Percentiles rank a stretch among this genome's conserved stretches.
These are phyloP conservation scores for Anarsia innoxiella DNA, from an alignment of 2,888 invertebrate genomes.

Conservation along the genomic window DNA sequence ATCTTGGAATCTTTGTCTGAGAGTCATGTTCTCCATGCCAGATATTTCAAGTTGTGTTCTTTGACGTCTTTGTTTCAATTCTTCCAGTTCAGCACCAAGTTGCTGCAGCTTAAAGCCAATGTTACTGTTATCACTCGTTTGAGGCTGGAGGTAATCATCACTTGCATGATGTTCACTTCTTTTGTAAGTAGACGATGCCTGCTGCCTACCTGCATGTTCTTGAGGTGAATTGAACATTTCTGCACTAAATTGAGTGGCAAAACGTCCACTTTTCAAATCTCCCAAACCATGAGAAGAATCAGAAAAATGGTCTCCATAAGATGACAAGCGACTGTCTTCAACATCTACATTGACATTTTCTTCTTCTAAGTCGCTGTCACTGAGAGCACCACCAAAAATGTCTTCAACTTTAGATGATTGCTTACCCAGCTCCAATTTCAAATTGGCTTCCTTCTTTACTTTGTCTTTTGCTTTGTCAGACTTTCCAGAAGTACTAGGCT, in stretches of 20 bases:
- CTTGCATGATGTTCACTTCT: constrained; percentile 13
- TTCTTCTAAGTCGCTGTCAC: constrained; percentile 85
- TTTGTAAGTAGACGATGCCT: neutral
- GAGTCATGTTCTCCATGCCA: constrained; percentile 85
- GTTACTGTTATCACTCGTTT: constrained; percentile 34
- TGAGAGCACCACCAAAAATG: constrained; percentile 91
- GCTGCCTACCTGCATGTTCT: constrained; percentile 4
- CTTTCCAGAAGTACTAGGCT: constrained; percentile 22
- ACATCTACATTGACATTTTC: constrained; percentile 83
- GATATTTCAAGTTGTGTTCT: constrained; percentile 86
- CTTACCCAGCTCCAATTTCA: constrained; percentile 18
- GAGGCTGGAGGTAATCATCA: constrained; percentile 16
- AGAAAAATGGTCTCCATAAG: constrained; percentile 81
- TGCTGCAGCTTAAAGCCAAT: constrained; percentile 77
- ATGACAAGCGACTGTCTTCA: constrained; percentile 83
- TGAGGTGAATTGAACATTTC: constrained; percentile 28
- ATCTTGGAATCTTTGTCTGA: constrained; percentile 85
- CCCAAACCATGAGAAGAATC: constrained; percentile 53
- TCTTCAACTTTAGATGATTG: constrained; percentile 57
- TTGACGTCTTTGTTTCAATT: constrained; percentile 79
- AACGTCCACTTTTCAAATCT: constrained; percentile 21
- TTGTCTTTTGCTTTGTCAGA: constrained; percentile 23
- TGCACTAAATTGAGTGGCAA: constrained; percentile 32
- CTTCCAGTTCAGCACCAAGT: constrained; percentile 80
- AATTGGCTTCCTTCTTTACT: constrained; percentile 24